Evolutionary conservation across 2,888 invertebrate species (phyloP).

Genomic region (Euproctis similis): DNA sequence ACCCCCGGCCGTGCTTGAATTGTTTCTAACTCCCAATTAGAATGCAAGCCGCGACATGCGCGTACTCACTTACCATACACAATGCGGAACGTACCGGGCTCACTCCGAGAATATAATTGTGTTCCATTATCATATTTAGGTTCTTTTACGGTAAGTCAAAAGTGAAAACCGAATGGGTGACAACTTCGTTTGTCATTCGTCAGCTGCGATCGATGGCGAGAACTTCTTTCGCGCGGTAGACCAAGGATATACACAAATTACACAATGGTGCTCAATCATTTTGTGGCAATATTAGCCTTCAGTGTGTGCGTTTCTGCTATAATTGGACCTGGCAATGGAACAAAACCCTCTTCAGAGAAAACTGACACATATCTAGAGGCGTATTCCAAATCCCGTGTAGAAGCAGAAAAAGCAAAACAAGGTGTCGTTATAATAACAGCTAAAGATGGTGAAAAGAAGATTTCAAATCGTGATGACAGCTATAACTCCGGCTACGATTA

Average conservation of each 20-base stretch:
- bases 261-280: slow-evolving; percentile 45
- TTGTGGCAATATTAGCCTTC: slow-evolving; percentile 38
- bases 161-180: slow-evolving; percentile 70
- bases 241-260: slow-evolving; percentile 33
- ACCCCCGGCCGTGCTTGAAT: slow-evolving; percentile 30
- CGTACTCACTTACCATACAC: slow-evolving; percentile 69
- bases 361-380: slow-evolving; percentile 80
- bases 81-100: slow-evolving; percentile 66
- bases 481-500: slow-evolving; percentile 61
- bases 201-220: slow-evolving; percentile 66
- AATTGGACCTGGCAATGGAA: slow-evolving; percentile 55
- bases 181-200: slow-evolving; percentile 62
- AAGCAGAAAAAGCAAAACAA: slow-evolving; percentile 63
- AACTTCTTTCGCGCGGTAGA: slow-evolving; percentile 52
- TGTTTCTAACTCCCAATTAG: slow-evolving; percentile 44
- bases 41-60: slow-evolving; percentile 49
- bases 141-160: slow-evolving; percentile 74
- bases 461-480: slow-evolving; percentile 64
- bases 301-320: slow-evolving; percentile 52
- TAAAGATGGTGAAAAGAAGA: slow-evolving; percentile 66
- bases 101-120: slow-evolving; percentile 74
- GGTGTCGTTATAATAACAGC: slow-evolving; percentile 63
- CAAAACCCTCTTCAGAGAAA: slow-evolving; percentile 42
- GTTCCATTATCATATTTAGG: slow-evolving; percentile 75
- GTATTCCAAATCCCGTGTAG: slow-evolving; percentile 73